Evolutionary conservation across 2,113 vertebrate species (phyloP), one percentile per base, ranked within the genome.

Genomic region (Toxostoma redivivum): DNA sequence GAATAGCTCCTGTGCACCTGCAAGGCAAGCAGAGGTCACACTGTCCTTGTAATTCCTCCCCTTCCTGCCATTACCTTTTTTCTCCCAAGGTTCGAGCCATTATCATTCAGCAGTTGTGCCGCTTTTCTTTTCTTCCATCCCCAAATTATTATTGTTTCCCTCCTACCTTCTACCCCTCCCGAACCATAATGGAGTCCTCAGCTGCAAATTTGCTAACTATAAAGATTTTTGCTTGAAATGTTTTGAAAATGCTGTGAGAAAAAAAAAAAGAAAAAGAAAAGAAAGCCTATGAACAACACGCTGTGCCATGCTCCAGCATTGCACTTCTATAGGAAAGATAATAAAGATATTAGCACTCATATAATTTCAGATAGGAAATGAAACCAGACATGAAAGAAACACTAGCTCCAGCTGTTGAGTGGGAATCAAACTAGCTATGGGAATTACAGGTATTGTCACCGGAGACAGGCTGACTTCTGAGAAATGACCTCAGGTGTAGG

Each of bases 181-280:
- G 0, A 73, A 42, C 78, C 3, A 0, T 95, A 93, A 95, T 79
- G 79, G 88, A 96, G 77, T 93, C 86, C 88, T 96, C 93, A 88
- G 92, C 95, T 94, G 78, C 97, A 95, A 97, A 97, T 94, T 97
- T 94, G 92, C 95, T 96, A 97, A 97, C 92, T 50, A 9, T 87
- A 73, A 82, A 87, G 85, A 83, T 89, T 96, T 95, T 97, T 96
- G 82, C 83, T 90, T 83, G 86, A 94, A 94, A 79, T 90, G 90
- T 94, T 95, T 90, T 80, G 86, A 95, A 97, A 95, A 96, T 58
- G 80, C 53, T 2, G 2, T 48, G 76, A 82, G 37, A 3, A 67
- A 58, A 45, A 12, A 8, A 37, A 50, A 20, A 22, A 22, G 10
- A 18, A 45, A 37, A 30, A 40, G 3, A 22, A n/a, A 67, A 15